Conservation (phyloP, 2,888 invertebrate genomes). For the Thymelicus sylvestris region DNA sequence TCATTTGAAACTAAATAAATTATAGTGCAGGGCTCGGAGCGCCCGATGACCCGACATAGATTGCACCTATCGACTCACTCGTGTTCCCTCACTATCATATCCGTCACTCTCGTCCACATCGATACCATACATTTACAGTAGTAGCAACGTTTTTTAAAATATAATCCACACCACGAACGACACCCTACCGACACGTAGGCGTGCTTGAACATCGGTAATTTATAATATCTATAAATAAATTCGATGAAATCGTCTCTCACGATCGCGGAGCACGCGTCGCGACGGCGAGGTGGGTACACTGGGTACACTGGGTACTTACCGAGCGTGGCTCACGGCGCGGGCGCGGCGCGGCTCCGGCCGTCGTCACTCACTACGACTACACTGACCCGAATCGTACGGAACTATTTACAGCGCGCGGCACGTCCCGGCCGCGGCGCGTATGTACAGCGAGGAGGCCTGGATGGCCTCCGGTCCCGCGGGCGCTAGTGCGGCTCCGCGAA, state of each 20-base stretch:
- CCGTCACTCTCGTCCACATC: slow-evolving; percentile 73
- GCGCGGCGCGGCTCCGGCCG: slow-evolving; percentile 68
- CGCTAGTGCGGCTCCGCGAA: slow-evolving; percentile 81
- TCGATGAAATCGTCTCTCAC: slow-evolving; percentile 83
- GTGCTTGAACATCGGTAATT: slow-evolving; percentile 76
- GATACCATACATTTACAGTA: slow-evolving; percentile 79
- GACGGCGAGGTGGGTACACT: slow-evolving; percentile 37
- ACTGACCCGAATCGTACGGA: slow-evolving; percentile 42
- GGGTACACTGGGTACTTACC: slow-evolving; percentile 45
- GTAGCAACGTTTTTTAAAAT: slow-evolving; percentile 78
- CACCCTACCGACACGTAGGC: slow-evolving; percentile 73
- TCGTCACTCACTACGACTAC: slow-evolving; percentile 52
- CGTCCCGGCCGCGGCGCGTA: slow-evolving; percentile 53
- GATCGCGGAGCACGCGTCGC: slow-evolving; percentile 57
- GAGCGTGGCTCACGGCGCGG: slow-evolving; percentile 57
- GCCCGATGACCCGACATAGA: slow-evolving; percentile 59
- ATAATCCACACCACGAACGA: slow-evolving; percentile 77
- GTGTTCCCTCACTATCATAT: slow-evolving; percentile 75
- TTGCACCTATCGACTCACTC: slow-evolving; percentile 83
- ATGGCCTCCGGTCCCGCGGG: slow-evolving; percentile 67
- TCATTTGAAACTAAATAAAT: slow-evolving; percentile 55
- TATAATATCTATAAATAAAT: slow-evolving; percentile 84
- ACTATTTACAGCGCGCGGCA: slow-evolving; percentile 47
- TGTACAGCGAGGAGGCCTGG: slow-evolving; percentile 44
- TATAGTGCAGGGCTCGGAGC: slow-evolving; percentile 55